Conservation (phyloP, 1,140 invertebrate species). For the Lepidurus arcticus region DNA sequence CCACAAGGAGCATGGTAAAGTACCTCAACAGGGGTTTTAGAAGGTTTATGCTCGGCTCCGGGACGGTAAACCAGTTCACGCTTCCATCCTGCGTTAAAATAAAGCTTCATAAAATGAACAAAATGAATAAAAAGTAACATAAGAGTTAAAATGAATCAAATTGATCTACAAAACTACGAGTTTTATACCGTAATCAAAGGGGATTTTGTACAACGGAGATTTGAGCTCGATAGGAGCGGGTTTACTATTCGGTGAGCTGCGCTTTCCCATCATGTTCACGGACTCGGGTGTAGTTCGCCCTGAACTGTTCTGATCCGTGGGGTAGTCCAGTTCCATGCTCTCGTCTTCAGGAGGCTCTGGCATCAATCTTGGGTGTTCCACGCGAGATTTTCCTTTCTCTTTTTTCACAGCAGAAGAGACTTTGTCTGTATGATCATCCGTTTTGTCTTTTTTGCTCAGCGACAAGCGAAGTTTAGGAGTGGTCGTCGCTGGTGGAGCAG, state of each 20-base stretch:
- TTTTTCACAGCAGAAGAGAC: not conserved
- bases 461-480: not conserved
- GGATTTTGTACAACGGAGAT: conserved; percentile 24
- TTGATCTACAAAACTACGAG: too few species aligned
- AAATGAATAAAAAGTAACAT: too few species aligned
- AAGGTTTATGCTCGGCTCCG: not conserved
- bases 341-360: not conserved
- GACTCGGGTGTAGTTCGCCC: not conserved
- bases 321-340: not conserved
- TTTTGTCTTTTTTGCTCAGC: not conserved
- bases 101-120: too few species aligned
- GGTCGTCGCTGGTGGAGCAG: too few species aligned
- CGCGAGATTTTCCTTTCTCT: not conserved
- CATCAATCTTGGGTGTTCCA: not conserved
- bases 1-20: conserved; percentile 36
- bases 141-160: too few species aligned
- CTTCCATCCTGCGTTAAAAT: conserved; percentile 23
- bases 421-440: not conserved
- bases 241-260: not conserved
- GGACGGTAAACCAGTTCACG: conserved; percentile 31
- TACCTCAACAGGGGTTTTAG: conserved; percentile 34
- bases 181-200: conserved; percentile 28
- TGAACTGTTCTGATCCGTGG: not conserved
- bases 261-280: not conserved
- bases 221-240: conserved; percentile 19